These are phyloP conservation scores for Resseliella maxima DNA, from an alignment of 2,888 invertebrate genomes.

Conservation along the genomic window DNA sequence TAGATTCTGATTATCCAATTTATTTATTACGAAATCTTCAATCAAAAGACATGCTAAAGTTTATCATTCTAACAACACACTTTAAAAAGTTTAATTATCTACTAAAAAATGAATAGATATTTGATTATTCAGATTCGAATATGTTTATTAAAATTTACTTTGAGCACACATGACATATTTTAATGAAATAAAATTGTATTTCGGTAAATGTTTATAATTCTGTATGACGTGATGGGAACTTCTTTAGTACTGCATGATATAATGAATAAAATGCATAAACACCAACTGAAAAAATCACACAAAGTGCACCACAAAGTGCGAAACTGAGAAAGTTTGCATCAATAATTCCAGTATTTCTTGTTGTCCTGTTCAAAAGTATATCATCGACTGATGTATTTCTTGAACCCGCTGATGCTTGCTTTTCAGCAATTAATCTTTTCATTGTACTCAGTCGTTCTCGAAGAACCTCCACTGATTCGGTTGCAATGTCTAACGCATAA, in stretches of 20 bases:
- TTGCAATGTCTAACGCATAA: constrained; percentile 65
- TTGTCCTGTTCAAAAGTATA: constrained; percentile 38
- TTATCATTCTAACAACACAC: not conserved
- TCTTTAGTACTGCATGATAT: constrained; percentile 82
- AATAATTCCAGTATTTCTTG: constrained; percentile 69
- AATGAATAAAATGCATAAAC: constrained; percentile 88
- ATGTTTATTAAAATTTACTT: too few relatives aligned
- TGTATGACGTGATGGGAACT: constrained; percentile 83
- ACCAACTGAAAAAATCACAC: constrained; percentile 83
- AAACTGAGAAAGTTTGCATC: constrained; percentile 85
- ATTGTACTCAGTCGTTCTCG: constrained; percentile 81
- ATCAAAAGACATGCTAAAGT: not conserved
- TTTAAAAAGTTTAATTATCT: not conserved
- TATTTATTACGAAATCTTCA: not conserved
- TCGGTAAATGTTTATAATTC: constrained; percentile 74
- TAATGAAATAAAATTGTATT: too few relatives aligned
- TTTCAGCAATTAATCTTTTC: constrained; percentile 84
- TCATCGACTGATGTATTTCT: constrained; percentile 59
- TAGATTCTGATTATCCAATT: not conserved
- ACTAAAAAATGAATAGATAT: too few relatives aligned
- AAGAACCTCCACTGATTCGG: constrained; percentile 84
- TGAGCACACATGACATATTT: not conserved
- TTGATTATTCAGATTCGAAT: too few relatives aligned
- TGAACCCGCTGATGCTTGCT: constrained; percentile 69
- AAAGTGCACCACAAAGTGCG: constrained; percentile 82